Base-by-base conservation (phyloP, 2,888 invertebrate genomes). In the Eupelmus urozonus region DNA sequence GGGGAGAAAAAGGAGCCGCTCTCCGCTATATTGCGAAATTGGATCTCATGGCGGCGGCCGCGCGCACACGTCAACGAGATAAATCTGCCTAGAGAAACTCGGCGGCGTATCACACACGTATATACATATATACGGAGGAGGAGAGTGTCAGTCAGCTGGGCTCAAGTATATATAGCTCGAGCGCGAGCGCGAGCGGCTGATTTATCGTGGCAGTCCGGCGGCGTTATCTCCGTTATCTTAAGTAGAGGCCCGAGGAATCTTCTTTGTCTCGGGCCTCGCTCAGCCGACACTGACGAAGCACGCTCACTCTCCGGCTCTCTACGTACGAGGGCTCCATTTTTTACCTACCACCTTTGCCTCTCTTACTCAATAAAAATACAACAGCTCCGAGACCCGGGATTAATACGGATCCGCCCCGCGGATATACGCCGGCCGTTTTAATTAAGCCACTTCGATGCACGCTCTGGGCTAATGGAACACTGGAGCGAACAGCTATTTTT, bases 151-250 rank as follows among this genome's bases (percentile, higher is more conserved):
- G 72, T 67, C 62, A 69, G 45, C 27, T 1, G 83, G 79, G 80
- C 66, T 81, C 1, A 1, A 60, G 40, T 9, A 20, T 45, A 45
- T 45, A 45, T 45, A 7, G 16, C 9, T 7, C 45, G 16, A 16
- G 45, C 45, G 45, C 2, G 2, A 45, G 16, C 45, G 7, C 20
- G 25, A 29, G 42, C 67, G 69, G 45, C 67, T 80, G 76, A 85
- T 87, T 86, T 86, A 86, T 87, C 83, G 83, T 78, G 80, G 62
- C 81, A 83, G 82, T 81, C 78, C 65, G 42, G 55, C 78, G 82
- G 69, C 80, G 83, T 85, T 85, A 87, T 85, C 86, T 87, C 84
- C 84, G 86, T 87, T 87, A 87, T 87, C 87, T 87, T 86, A 85
- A 87, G 85, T 83, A 83, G 86, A 84, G 84, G 83, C 82, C 81